Base-by-base conservation (phyloP, 2,888 invertebrate genomes). In the Drosophila falleni region DNA sequence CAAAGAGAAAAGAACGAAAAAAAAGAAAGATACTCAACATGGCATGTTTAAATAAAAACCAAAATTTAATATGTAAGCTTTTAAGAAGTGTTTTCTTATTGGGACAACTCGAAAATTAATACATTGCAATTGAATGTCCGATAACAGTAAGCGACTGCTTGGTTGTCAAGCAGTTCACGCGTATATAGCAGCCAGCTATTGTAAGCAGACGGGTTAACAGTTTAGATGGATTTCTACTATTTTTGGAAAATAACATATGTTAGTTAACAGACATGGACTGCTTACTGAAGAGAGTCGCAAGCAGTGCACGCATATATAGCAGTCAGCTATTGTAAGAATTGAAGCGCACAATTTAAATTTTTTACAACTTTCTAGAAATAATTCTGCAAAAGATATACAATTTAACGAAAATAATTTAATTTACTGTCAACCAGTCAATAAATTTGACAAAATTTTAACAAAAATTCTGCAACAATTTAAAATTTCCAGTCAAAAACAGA, bases 11-110 rank as follows among this genome's bases (percentile, higher is more conserved):
- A 50, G 51, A 63, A 64, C 39, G 44, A 56, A 53, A 53, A 55
- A 50, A 68, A 53, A 39, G 11, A 42, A 71, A 55, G 62, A 59
- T 69, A 80, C 70, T 64, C 55, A 61, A 68, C 44, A 55, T 74
- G 80, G 71, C 80, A 76, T 80, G 78, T 74, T 71, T 68, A 62
- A 73, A 65, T 61, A 63, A 76, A 71, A 71, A 61, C 60, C 78
- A 41, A 69, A 80, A 76, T 58, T 72, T 33, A 76, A 78, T 72
- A 80, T 78, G 62, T 68, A 11, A 51, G 50, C 26, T 35, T n/a
- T 29, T 16, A 55, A 54, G 26, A 15, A 35, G 10, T 35, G 33
- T 61, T 71, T 42, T 31, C 39, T 41, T 46, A 26, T 19, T 23
- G 9, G 15, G 10, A 16, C 29, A 41, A n/a, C 11, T 11, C 16